These are phyloP conservation scores for Chaitophorus viminalis DNA, from an alignment of 2,888 invertebrate species.

Conservation along the genomic window DNA sequence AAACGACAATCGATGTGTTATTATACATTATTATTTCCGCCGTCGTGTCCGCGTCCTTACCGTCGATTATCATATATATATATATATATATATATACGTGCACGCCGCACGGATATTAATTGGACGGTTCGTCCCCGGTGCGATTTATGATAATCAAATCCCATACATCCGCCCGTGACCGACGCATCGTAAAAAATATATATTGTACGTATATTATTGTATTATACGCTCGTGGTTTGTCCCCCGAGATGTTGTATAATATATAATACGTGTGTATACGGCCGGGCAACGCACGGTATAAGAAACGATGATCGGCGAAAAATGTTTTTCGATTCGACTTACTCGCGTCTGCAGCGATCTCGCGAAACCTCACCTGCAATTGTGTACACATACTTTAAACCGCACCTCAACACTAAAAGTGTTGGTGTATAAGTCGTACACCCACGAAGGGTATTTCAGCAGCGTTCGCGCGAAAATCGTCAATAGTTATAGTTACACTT, in stretches of 20 bases:
- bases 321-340: background rate
- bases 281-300: background rate
- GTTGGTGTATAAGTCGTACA: background rate
- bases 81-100: background rate
- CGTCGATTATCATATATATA: slow-evolving; percentile 4
- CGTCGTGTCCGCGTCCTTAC: background rate
- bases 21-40: slow-evolving; percentile 44
- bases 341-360: background rate
- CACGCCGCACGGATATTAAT: slow-evolving; percentile 38
- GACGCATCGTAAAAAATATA: background rate
- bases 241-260: background rate
- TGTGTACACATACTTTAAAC: background rate
- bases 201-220: no score
- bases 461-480: no score
- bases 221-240: background rate
- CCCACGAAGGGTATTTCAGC: background rate
- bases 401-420: background rate
- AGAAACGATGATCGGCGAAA: background rate
- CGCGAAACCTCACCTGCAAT: background rate
- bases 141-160: slow-evolving; percentile 54
- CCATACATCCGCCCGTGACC: background rate
- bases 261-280: no score
- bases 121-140: slow-evolving; percentile 43
- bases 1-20: slow-evolving; percentile 62
- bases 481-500: no score